Evolutionary conservation across 1,140 invertebrate genomes (phyloP), one percentile per base, ranked within the genome.

Genomic region (Adelges cooleyi): DNA sequence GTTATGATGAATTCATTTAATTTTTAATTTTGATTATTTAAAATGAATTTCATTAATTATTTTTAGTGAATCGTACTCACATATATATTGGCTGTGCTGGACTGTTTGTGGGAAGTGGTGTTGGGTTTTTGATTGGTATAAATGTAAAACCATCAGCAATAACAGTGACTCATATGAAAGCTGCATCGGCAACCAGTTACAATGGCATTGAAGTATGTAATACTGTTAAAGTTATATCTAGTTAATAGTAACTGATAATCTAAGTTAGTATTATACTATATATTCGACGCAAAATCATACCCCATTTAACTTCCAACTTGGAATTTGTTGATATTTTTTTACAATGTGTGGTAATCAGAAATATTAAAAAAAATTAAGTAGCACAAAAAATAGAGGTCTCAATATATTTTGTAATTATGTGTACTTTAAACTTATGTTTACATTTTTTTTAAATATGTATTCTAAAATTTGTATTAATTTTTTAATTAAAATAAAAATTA

Each of bases 131-230:
- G 13, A 49, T 67, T 40, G 46, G 54, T 22, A n/a, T 59, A 11
- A 44, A 17, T 50, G 20, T 67, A 40, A 59, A 59, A 4, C 52
- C 53, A 46, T 49, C 46, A 22, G 38, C 54, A 0, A 62, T 44
- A 17, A 59, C 17, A 15, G 46, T 67, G 15, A 54, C 66, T n/a
- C 54, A 49, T 36, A 67, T 67, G 66, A 67, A 54, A 67, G 66
- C 66, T 23, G 46, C 18, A 11, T 48, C 54, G 18, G 66, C 66
- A 9, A 67, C 33, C 1, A 67, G 25, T 62, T 54, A 62, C 11
- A 48, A 56, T 25, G 66, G 66, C 46, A 17, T n/a, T 40, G 52
- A 59, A 56, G 66, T 54, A 66, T 27, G 51, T 27, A 11, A 23
- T 18, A 4, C 13, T 23, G 11, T 23, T n/a, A n/a, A n/a, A n/a